A percentile compares a stretch with the other conserved stretches of the same genome.
Evolutionary conservation across 2,888 invertebrate genomes (phyloP).

Genomic region (Microctonus hyperodae): DNA sequence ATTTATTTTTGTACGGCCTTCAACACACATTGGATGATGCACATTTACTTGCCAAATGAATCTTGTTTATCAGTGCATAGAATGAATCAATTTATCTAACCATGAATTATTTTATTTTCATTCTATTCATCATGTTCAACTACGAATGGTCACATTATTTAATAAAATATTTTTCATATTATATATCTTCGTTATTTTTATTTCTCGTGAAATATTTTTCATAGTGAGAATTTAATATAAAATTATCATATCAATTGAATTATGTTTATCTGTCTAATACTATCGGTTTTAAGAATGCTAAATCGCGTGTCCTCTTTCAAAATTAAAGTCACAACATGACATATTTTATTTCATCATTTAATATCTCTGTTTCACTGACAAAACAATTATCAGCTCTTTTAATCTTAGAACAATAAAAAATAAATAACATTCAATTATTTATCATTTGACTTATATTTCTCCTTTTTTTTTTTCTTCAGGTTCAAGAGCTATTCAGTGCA

Average conservation of each 20-base stretch:
- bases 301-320: no score
- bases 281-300: no score
- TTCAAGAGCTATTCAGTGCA: conserved; percentile 58
- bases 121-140: background rate
- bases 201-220: no score
- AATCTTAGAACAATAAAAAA: background rate
- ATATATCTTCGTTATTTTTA: no score
- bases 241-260: no score
- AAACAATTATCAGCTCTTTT: no score
- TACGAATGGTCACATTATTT: background rate
- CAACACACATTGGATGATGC: conserved; percentile 42
- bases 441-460: background rate
- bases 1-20: conserved; percentile 30
- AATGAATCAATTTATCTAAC: background rate
- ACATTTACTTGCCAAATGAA: conserved; percentile 52
- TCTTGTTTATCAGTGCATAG: conserved; percentile 46
- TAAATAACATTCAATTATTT: background rate
- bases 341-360: no score
- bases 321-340: no score
- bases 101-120: conserved; percentile 4
- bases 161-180: background rate
- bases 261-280: no score
- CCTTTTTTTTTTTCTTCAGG: conserved; percentile 46
- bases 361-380: no score
- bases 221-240: no score